Conservation (phyloP, 1,140 invertebrate genomes). For the Rhopalosiphum maidis region DNA sequence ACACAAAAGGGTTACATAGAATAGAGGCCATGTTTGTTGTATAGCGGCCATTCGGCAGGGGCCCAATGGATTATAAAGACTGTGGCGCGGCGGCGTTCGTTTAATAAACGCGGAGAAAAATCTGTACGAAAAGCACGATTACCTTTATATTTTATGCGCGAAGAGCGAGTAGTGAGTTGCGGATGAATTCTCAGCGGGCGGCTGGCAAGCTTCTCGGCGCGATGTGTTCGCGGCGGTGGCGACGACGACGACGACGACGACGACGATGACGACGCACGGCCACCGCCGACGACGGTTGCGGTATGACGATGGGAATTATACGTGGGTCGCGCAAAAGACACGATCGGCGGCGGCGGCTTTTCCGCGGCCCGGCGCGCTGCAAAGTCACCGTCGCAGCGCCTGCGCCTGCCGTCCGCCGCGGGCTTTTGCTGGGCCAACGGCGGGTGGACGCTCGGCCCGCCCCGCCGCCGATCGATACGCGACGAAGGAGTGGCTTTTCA, state of each 20-base stretch:
- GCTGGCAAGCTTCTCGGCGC: background rate
- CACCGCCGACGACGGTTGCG: background rate
- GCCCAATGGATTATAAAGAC: background rate
- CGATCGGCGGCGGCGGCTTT: background rate
- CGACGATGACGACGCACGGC: background rate
- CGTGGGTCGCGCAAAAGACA: background rate
- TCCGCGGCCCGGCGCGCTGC: background rate
- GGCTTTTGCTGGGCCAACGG: background rate
- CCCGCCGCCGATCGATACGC: conserved; percentile 15
- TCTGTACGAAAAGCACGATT: background rate
- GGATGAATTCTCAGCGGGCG: background rate
- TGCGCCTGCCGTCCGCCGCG: background rate
- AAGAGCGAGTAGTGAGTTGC: too few species aligned
- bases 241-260: background rate
- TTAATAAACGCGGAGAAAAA: background rate
- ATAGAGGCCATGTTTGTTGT: background rate
- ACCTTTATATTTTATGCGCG: background rate
- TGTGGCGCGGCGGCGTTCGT: background rate
- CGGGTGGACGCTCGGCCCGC: background rate
- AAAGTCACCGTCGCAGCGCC: background rate
- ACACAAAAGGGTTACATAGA: background rate
- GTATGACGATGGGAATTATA: background rate
- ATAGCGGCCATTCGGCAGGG: background rate
- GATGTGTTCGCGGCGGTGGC: background rate
- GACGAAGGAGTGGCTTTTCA: conserved; percentile 5